A percentile compares a stretch with the other conserved stretches of the same genome.
Evolutionary conservation across 2,888 invertebrate genomes (phyloP).

Genomic region (Agrochola macilenta): DNA sequence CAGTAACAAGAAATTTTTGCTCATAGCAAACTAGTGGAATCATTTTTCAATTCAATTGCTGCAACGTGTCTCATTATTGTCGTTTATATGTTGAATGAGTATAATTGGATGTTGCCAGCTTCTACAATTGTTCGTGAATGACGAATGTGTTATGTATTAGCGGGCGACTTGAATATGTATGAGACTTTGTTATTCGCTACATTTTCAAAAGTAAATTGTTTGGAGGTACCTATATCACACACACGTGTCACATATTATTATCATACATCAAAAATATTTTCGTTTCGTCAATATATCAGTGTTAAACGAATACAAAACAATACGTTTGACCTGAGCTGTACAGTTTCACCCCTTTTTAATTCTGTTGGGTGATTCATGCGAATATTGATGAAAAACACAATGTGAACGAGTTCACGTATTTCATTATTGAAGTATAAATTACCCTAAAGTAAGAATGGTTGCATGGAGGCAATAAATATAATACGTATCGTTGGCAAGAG

Average conservation of each 20-base stretch:
- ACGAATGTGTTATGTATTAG: conserved; percentile 40
- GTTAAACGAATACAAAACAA: conserved; percentile 30
- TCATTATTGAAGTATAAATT: conserved; percentile 54
- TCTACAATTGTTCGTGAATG: conserved; percentile 36
- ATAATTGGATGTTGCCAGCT: conserved; percentile 39
- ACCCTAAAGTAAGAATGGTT: conserved; percentile 32
- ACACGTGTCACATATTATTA: conserved; percentile 40
- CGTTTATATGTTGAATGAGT: conserved; percentile 38
- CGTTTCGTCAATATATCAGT: conserved; percentile 13
- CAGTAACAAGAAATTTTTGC: conserved; percentile 67
- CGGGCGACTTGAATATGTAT: conserved; percentile 43
- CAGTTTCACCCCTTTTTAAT: conserved; percentile 56
- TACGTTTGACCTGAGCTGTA: conserved; percentile 52
- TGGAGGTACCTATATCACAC: conserved; percentile 8
- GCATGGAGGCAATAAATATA: conserved; percentile 35
- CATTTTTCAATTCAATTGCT: conserved; percentile 58
- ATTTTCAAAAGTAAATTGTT: conserved; percentile 32
- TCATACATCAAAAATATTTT: conserved; percentile 38
- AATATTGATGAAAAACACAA: conserved; percentile 44
- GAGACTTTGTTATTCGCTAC: conserved; percentile 42
- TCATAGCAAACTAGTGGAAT: conserved; percentile 57
- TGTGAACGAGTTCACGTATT: conserved; percentile 33
- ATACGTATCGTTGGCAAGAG: conserved; percentile 38
- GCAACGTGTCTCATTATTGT: conserved; percentile 40
- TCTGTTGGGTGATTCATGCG: conserved; percentile 59